These are phyloP conservation scores for Clarias magur DNA, from an alignment of 2,113 vertebrate genomes.

Conservation along the genomic window DNA sequence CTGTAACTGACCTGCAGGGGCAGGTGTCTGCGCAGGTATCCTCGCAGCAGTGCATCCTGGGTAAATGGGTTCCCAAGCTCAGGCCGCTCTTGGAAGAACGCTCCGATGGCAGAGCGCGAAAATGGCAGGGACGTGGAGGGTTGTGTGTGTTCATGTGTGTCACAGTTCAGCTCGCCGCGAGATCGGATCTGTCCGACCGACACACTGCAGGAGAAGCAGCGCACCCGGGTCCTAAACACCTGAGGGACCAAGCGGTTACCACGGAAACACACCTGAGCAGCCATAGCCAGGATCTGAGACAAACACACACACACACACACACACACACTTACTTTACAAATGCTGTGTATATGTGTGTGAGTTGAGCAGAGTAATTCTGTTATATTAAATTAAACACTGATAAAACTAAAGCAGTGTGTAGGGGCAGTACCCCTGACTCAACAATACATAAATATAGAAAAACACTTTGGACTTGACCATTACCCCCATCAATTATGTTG, in stretches of 20 bases:
- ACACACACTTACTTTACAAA: background rate
- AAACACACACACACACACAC: background rate
- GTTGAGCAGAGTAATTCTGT: too few relatives aligned
- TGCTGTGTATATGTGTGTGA: too few relatives aligned
- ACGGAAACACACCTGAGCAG: constrained; percentile 19
- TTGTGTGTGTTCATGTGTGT: constrained; percentile 33
- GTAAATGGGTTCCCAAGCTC: constrained; percentile 70
- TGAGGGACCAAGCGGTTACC: constrained; percentile 19
- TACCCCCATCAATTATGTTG: too few relatives aligned
- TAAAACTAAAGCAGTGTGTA: too few relatives aligned
- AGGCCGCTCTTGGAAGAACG: constrained; percentile 72
- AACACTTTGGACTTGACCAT: too few relatives aligned
- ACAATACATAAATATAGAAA: too few relatives aligned
- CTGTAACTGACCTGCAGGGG: constrained; percentile 67
- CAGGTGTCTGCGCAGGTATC: constrained; percentile 73
- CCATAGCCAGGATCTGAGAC: constrained; percentile 11
- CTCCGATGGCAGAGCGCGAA: constrained; percentile 56
- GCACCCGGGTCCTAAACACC: background rate
- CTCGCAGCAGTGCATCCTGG: constrained; percentile 75
- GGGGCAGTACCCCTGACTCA: too few relatives aligned
- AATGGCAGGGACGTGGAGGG: constrained; percentile 46
- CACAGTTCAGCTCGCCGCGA: background rate
- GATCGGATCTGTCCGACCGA: background rate
- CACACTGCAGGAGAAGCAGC: constrained; percentile 3
- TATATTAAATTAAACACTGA: too few relatives aligned